Evolutionary conservation across 2,113 vertebrate genomes (phyloP).

Genomic region (Micromys minutus): DNA sequence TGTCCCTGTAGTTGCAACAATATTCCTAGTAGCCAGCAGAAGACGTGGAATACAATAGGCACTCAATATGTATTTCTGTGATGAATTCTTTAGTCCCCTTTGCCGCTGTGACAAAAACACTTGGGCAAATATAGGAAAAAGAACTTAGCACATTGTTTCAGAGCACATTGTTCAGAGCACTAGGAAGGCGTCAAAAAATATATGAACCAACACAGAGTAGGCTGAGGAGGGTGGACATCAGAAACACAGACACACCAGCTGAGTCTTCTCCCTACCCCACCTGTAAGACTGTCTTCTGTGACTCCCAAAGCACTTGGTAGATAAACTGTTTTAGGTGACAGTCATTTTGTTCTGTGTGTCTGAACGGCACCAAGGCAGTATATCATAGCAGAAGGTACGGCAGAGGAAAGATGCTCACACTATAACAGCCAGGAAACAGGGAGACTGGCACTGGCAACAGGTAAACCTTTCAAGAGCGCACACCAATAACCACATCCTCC

Average conservation of each 20-base stretch:
- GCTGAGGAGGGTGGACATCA: not conserved
- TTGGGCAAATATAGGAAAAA: not conserved
- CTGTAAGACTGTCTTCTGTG: not conserved
- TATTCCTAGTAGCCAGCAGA: not conserved
- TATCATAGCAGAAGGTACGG: not conserved
- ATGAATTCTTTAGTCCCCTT: not conserved
- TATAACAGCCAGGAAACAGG: not conserved
- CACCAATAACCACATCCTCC: not conserved
- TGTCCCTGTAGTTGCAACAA: not conserved
- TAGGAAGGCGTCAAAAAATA: not conserved
- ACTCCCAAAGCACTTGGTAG: not conserved
- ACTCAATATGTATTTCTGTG: not conserved
- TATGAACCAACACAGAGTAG: not conserved
- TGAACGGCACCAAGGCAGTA: not conserved
- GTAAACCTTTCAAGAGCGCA: not conserved
- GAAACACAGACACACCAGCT: not conserved
- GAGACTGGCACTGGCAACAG: not conserved
- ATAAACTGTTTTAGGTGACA: not conserved
- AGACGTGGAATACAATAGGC: not conserved
- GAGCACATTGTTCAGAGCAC: not conserved
- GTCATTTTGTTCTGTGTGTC: not conserved
- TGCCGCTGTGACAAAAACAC: not conserved
- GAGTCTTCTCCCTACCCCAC: not conserved
- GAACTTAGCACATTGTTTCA: not conserved
- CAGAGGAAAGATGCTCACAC: not conserved